phyloP scores from a whole-genome alignment of 2,113 vertebrate genomes.

The Psittacula cyanocephala region DNA sequence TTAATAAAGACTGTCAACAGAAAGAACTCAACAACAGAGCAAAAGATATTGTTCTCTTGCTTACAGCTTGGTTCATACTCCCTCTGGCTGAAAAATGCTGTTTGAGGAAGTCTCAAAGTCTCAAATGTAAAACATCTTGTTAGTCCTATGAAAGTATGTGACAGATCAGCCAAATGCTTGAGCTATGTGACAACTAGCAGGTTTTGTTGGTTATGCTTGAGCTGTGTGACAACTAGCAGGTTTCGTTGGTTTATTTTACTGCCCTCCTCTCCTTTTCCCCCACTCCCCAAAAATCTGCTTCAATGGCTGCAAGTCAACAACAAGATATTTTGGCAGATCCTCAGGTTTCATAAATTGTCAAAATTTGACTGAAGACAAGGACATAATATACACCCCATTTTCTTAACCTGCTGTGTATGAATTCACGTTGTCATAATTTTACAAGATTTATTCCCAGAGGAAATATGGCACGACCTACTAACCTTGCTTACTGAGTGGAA shows the following conservation, averaged over 20 bases:
- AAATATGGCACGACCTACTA: neutral
- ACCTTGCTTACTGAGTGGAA: neutral
- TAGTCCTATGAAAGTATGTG: neutral
- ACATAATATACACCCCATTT: neutral
- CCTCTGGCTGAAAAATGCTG: constrained; percentile 6
- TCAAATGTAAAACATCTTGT: constrained; percentile 13
- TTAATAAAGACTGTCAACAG: neutral
- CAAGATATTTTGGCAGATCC: neutral
- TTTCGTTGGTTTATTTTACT: neutral
- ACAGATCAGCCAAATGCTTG: constrained; percentile 6
- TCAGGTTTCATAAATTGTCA: neutral
- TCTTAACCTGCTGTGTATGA: neutral
- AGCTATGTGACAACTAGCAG: constrained; percentile 1
- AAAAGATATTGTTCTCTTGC: neutral
- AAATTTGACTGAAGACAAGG: neutral
- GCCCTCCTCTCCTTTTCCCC: neutral
- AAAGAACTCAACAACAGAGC: neutral
- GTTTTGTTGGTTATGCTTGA: neutral
- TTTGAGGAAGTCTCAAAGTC: neutral
- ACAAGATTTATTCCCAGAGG: neutral
- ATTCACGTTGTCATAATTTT: neutral
- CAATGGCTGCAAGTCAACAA: neutral
- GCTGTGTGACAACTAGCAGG: neutral
- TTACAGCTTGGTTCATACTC: neutral
- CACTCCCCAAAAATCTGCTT: neutral